These are phyloP conservation scores for Numenius arquata DNA, from an alignment of 2,113 vertebrate genomes.

Conservation along the genomic window DNA sequence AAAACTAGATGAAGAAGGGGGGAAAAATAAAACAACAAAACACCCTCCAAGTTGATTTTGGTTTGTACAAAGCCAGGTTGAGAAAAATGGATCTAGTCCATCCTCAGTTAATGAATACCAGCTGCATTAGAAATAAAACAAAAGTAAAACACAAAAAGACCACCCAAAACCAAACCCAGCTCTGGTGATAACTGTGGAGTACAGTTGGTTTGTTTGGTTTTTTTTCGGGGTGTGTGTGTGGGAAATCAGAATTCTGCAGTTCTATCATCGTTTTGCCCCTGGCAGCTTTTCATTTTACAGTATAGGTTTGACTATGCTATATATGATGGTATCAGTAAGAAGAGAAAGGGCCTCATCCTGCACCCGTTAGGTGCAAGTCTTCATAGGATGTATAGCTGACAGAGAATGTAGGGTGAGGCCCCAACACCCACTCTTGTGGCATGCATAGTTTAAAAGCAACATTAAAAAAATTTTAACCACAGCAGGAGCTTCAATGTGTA, in stretches of 20 bases:
- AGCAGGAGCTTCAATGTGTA: not conserved
- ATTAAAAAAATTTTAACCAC: not conserved
- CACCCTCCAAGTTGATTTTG: not conserved
- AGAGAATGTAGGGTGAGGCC: not conserved
- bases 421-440: not conserved
- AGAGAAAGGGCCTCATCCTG: not conserved
- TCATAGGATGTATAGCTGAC: not conserved
- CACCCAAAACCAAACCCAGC: not conserved
- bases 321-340: not conserved
- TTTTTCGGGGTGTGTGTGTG: not conserved
- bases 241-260: not conserved
- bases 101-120: not conserved
- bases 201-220: too few species aligned
- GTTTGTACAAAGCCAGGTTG: not conserved
- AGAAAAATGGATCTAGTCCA: not conserved
- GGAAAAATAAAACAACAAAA: not conserved
- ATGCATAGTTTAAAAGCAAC: not conserved
- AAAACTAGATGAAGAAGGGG: not conserved
- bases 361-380: not conserved
- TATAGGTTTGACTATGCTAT: not conserved
- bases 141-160: not conserved
- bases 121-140: not conserved
- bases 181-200: not conserved
- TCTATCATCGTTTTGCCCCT: not conserved
- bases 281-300: not conserved